Evolutionary conservation across 2,113 vertebrate genomes (phyloP).

Genomic region (Brienomyrus brachyistius): DNA sequence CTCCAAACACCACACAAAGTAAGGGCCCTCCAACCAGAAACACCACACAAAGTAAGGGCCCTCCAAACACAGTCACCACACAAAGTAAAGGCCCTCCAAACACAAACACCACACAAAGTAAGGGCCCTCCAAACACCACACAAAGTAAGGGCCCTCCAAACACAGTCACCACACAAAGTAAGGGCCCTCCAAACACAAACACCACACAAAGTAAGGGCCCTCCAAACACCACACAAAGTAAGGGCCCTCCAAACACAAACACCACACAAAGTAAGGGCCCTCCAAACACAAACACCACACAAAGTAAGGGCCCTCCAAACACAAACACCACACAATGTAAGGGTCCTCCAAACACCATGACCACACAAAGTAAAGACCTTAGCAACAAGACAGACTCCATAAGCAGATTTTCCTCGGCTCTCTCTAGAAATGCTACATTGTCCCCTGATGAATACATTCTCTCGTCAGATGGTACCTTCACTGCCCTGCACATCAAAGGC

Average conservation of each 20-base stretch:
- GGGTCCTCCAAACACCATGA: no score
- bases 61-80: neutral
- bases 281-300: neutral
- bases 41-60: neutral
- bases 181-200: neutral
- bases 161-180: neutral
- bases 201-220: neutral
- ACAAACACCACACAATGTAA: neutral
- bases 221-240: neutral
- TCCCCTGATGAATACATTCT: neutral
- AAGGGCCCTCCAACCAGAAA: neutral
- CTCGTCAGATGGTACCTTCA: constrained; percentile 12
- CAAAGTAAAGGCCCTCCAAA: neutral
- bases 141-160: neutral
- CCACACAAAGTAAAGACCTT: neutral
- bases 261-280: neutral
- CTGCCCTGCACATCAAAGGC: constrained; percentile 66
- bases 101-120: neutral
- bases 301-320: neutral
- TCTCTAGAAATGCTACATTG: neutral
- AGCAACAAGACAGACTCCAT: neutral
- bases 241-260: neutral
- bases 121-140: neutral
- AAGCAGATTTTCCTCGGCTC: neutral
- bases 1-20: neutral